Percentiles rank a stretch among this genome's conserved stretches.
These are phyloP conservation scores for Drosophila cardini DNA, from an alignment of 1,140 invertebrate genomes.

Conservation along the genomic window DNA sequence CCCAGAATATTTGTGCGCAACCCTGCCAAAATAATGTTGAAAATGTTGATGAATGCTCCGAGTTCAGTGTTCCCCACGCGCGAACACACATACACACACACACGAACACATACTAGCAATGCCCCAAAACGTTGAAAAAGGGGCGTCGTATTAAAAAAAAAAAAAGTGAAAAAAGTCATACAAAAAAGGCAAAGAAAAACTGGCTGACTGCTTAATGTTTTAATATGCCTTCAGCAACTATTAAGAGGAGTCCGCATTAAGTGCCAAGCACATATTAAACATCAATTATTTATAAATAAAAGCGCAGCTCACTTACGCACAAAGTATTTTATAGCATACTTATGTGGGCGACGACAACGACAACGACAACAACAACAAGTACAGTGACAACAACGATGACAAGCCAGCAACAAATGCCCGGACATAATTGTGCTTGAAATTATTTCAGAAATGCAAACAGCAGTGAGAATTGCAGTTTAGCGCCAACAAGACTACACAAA, in stretches of 20 bases:
- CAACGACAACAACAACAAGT: not conserved
- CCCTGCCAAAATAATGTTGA: constrained; percentile 48
- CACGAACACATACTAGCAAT: not conserved
- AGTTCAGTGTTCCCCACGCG: constrained; percentile 7
- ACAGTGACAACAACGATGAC: not conserved
- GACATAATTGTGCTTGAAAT: constrained; percentile 65
- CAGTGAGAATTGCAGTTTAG: constrained; percentile 55
- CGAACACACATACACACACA: not conserved
- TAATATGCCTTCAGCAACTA: constrained; percentile 80
- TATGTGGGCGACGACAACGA: constrained; percentile 36
- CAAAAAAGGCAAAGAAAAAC: constrained; percentile 2
- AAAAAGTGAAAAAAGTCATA: not conserved
- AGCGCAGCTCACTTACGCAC: constrained; percentile 49
- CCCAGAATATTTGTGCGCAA: constrained; percentile 68
- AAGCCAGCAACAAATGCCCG: constrained; percentile 11
- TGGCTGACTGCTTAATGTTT: constrained; percentile 66
- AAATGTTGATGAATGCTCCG: constrained; percentile 48
- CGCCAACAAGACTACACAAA: constrained; percentile 18
- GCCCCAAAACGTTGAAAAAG: not conserved
- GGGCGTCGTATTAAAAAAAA: constrained; percentile 35
- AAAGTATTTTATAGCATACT: constrained; percentile 67
- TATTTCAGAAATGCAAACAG: constrained; percentile 62
- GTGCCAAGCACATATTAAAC: constrained; percentile 70
- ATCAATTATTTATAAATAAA: constrained; percentile 72
- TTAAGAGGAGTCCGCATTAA: constrained; percentile 70